A percentile compares a stretch with the other conserved stretches of the same genome.
These are phyloP conservation scores for Chrysolophus pictus DNA, from an alignment of 2,797 vertebrate species.

Conservation along the genomic window DNA sequence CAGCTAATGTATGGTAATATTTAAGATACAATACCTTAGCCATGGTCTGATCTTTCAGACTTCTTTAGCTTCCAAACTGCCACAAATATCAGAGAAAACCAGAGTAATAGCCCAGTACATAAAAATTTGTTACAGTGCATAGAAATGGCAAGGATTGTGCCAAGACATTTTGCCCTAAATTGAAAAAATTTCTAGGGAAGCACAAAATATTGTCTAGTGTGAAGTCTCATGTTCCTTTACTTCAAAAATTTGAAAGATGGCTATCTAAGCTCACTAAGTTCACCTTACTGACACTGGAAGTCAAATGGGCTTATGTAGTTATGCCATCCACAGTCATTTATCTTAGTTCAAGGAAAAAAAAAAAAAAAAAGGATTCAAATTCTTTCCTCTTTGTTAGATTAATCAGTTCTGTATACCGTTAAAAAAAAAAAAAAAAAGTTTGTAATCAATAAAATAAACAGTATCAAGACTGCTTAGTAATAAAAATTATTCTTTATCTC, in stretches of 20 bases:
- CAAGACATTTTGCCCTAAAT: neutral
- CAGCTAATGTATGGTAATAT: neutral
- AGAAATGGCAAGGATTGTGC: fast-evolving
- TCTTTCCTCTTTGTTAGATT: neutral
- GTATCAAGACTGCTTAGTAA: neutral
- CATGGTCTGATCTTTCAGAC: neutral
- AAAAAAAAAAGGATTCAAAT: neutral
- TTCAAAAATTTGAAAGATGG: neutral
- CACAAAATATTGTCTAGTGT: neutral
- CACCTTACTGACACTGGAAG: neutral
- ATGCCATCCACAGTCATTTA: neutral
- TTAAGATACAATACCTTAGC: neutral
- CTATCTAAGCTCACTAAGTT: fast-evolving
- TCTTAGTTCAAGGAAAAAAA: too few relatives aligned
- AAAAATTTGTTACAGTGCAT: neutral
- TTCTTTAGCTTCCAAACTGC: neutral
- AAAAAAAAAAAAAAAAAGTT: neutral
- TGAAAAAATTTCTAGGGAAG: neutral
- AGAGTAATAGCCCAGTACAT: neutral
- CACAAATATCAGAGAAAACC: neutral
- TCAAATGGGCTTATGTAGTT: neutral
- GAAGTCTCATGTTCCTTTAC: neutral
- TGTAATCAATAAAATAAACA: neutral
- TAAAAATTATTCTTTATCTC: neutral
- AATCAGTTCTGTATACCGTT: neutral